phyloP scores from a whole-genome alignment of 1,140 invertebrate genomes.

The Patella vulgata region DNA sequence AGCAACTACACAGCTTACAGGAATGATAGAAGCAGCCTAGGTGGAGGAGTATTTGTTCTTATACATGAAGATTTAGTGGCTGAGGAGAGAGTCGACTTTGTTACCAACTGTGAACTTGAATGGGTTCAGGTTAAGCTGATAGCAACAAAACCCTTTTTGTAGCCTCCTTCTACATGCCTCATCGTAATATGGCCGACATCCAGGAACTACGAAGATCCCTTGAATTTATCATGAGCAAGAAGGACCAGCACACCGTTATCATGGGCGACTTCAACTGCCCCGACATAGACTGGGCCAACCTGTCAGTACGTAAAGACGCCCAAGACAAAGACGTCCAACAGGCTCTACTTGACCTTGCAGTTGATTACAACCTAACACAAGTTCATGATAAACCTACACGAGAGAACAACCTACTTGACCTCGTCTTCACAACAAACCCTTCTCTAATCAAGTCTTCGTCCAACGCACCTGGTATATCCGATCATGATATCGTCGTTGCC shows the following conservation, averaged over 20 bases:
- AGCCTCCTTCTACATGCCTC: constrained; percentile 24
- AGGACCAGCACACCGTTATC: too few relatives aligned
- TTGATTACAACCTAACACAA: constrained; percentile 16
- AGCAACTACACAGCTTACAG: too few relatives aligned
- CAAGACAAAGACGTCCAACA: constrained; percentile 16
- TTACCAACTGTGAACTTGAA: constrained; percentile 25
- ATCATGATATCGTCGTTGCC: constrained; percentile 28
- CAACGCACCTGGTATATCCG: constrained; percentile 28
- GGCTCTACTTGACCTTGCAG: constrained; percentile 16
- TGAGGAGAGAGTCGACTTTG: constrained; percentile 7
- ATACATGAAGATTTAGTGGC: constrained; percentile 14
- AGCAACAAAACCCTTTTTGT: constrained; percentile 15
- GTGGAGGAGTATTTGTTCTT: constrained; percentile 30
- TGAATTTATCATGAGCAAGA: too few relatives aligned
- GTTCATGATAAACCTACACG: constrained; percentile 20
- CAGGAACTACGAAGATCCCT: constrained; percentile 21
- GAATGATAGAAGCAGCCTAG: constrained; percentile 23
- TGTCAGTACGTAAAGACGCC: neutral
- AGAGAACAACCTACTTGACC: constrained; percentile 22
- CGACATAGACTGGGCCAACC: constrained; percentile 16
- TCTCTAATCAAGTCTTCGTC: constrained; percentile 20
- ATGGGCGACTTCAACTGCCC: constrained; percentile 30
- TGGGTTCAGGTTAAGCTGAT: constrained; percentile 24
- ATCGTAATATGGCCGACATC: constrained; percentile 5
- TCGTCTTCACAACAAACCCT: constrained; percentile 29